Evolutionary conservation across 2,113 vertebrate genomes (phyloP).

Genomic region (Megaceryle torquata): DNA sequence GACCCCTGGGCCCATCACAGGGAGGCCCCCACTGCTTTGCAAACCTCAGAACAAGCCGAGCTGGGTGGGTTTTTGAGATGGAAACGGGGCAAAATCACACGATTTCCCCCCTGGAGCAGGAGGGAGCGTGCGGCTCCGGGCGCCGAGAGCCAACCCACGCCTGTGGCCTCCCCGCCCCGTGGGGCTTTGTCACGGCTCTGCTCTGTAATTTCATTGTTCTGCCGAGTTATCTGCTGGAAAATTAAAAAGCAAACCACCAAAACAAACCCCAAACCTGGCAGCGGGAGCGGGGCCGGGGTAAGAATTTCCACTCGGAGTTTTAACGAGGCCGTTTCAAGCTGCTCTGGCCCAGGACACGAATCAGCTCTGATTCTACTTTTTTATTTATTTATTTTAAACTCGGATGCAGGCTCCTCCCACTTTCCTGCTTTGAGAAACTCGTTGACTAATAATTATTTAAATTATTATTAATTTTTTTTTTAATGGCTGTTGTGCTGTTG

Average conservation of each 20-base stretch:
- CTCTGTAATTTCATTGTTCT: slow-evolving; percentile 29
- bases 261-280: neutral
- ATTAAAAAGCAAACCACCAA: neutral
- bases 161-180: neutral
- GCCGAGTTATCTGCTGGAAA: neutral
- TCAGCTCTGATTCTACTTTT: neutral
- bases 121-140: neutral
- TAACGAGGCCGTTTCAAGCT: neutral
- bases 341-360: neutral
- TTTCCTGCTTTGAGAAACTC: neutral
- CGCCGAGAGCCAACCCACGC: neutral
- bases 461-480: neutral
- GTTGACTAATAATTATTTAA: no score
- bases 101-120: neutral
- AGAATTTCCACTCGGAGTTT: neutral
- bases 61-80: neutral
- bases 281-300: neutral
- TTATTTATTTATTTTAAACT: neutral
- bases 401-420: neutral
- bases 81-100: neutral
- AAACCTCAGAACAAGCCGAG: neutral
- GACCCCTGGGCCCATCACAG: neutral
- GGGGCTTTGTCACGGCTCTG: neutral
- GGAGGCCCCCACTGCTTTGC: no score
- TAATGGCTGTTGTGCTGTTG: no score